phyloP scores from a whole-genome alignment of 2,113 vertebrate genomes.

The Synchiropus splendidus region DNA sequence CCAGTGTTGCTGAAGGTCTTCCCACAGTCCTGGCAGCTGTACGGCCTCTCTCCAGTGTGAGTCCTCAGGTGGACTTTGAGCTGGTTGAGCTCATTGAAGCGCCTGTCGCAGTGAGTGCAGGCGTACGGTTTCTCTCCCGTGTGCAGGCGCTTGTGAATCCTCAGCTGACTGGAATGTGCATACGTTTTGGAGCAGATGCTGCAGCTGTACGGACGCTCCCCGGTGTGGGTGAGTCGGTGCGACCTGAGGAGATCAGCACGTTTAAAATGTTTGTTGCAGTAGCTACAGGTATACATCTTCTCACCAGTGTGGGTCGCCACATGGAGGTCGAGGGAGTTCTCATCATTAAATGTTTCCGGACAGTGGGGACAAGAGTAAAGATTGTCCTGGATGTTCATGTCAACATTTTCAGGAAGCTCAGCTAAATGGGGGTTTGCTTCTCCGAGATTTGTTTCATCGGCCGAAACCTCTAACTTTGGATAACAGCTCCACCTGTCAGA shows the following conservation, averaged over 20 bases:
- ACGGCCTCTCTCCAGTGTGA: slow-evolving; percentile 64
- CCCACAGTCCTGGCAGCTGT: slow-evolving; percentile 56
- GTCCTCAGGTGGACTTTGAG: slow-evolving; percentile 65
- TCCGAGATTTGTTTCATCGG: too few species aligned
- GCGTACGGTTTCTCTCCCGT: slow-evolving; percentile 63
- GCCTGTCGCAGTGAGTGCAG: slow-evolving; percentile 55
- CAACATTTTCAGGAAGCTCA: neutral
- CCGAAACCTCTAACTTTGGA: too few species aligned
- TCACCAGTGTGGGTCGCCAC: slow-evolving; percentile 45
- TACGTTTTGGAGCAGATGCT: slow-evolving; percentile 60
- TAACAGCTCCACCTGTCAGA: slow-evolving; percentile 11
- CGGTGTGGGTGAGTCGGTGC: slow-evolving; percentile 61
- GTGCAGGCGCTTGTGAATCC: slow-evolving; percentile 62
- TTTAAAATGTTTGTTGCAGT: slow-evolving; percentile 56
- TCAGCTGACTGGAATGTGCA: slow-evolving; percentile 59
- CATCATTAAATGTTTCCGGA: slow-evolving; percentile 48
- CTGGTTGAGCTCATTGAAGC: slow-evolving; percentile 66
- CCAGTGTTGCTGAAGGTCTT: slow-evolving; percentile 62
- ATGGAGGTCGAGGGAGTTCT: slow-evolving; percentile 49
- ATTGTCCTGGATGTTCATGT: slow-evolving; percentile 19
- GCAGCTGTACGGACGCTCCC: slow-evolving; percentile 60
- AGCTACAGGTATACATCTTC: slow-evolving; percentile 50
- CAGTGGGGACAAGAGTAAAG: slow-evolving; percentile 48
- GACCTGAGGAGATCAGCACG: slow-evolving; percentile 58
- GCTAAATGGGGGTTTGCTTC: too few species aligned